Conservation (phyloP, 2,797 vertebrate species). For the Protonibea diacanthus region DNA sequence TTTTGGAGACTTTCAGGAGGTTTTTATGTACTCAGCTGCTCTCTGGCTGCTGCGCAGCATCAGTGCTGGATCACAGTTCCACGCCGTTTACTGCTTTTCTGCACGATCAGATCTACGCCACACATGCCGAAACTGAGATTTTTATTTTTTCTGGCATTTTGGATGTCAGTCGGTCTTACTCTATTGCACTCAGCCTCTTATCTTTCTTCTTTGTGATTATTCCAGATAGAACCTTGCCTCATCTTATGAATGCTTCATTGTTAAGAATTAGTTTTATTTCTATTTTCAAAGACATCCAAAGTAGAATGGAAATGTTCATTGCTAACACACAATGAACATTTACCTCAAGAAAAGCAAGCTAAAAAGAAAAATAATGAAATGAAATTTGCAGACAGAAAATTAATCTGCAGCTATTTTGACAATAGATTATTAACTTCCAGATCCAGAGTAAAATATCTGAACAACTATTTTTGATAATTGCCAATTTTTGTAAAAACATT, state of each 20-base stretch:
- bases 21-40: conserved; percentile 96
- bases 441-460: neutral
- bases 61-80: conserved; percentile 86
- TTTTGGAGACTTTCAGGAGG: conserved; percentile 91
- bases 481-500: neutral
- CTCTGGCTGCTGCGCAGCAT: conserved; percentile 77
- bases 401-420: too few relatives aligned
- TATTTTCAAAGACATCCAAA: neutral
- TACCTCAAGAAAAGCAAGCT: too few relatives aligned
- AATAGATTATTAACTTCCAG: too few relatives aligned
- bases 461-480: neutral
- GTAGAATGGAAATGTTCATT: too few relatives aligned
- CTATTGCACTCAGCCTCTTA: neutral
- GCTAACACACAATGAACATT: too few relatives aligned
- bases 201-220: conserved; percentile 1
- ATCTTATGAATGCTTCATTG: neutral
- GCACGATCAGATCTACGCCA: conserved; percentile 82
- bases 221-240: neutral
- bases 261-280: neutral
- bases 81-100: conserved; percentile 86
- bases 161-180: conserved; percentile 13
- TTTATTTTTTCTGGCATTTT: conserved; percentile 1
- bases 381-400: too few relatives aligned
- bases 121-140: conserved; percentile 60
- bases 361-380: too few relatives aligned